Percentiles rank a stretch among this genome's conserved stretches.
Evolutionary conservation across 2,113 vertebrate genomes (phyloP).

Genomic region (Ciconia stormi): DNA sequence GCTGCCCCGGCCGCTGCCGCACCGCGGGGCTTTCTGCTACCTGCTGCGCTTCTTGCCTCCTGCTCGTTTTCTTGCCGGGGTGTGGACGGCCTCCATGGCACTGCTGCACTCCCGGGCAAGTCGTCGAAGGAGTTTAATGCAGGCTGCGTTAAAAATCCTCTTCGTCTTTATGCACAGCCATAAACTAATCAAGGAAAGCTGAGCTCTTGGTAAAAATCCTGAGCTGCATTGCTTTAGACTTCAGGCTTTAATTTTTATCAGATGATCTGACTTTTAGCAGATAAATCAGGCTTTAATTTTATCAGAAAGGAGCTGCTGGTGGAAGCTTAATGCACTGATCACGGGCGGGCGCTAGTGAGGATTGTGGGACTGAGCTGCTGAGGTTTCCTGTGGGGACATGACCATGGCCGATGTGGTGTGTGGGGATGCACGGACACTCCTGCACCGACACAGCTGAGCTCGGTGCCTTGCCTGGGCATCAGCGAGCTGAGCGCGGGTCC

Average conservation of each 20-base stretch:
- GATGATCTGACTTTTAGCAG: neutral
- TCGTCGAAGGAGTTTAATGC: neutral
- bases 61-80: neutral
- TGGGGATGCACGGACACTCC: neutral
- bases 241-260: neutral
- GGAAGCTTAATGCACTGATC: neutral
- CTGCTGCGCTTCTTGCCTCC: neutral
- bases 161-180: neutral
- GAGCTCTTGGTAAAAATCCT: neutral
- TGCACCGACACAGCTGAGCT: fast-evolving
- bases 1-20: neutral
- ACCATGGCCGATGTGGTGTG: fast-evolving
- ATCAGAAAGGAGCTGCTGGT: neutral
- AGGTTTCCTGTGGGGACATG: neutral
- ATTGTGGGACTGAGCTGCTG: neutral
- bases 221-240: neutral
- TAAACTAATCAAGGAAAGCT: neutral
- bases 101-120: neutral
- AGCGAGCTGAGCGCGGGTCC: fast-evolving
- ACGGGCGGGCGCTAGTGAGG: neutral
- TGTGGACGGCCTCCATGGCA: neutral
- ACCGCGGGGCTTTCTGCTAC: fast-evolving
- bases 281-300: neutral
- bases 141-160: neutral
- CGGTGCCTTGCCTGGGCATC: neutral